Conservation (phyloP, 1,140 invertebrate species). For the Pteromalus puparum region DNA sequence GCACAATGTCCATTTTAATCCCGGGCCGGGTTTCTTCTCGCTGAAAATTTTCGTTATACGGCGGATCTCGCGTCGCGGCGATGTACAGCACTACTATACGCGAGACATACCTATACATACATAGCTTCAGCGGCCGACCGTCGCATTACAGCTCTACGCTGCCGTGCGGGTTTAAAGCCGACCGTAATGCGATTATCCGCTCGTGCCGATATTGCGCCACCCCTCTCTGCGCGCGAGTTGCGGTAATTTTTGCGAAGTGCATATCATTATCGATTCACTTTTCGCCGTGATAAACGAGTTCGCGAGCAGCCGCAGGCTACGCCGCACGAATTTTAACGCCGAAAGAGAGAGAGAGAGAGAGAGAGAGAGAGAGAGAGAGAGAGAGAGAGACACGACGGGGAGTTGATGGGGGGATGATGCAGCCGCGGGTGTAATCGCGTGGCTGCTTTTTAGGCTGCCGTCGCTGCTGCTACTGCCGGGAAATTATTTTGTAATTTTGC, state of each 20-base stretch:
- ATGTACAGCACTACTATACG: no score
- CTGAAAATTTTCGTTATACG: background rate
- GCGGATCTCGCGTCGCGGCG: background rate
- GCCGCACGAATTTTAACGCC: conserved; percentile 21
- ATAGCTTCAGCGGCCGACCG: no score
- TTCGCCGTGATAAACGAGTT: conserved; percentile 37
- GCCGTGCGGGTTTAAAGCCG: conserved; percentile 38
- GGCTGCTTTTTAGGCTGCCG: conserved; percentile 2
- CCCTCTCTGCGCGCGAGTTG: background rate
- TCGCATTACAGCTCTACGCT: no score
- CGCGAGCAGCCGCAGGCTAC: background rate
- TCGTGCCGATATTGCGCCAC: conserved; percentile 12
- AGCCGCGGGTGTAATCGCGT: background rate
- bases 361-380: no score
- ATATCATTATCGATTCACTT: conserved; percentile 52
- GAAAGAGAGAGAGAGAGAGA: background rate
- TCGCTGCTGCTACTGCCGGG: background rate
- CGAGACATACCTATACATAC: no score
- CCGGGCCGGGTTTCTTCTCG: no score
- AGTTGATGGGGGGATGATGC: background rate
- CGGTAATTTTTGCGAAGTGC: conserved; percentile 45
- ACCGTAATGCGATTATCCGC: conserved; percentile 48
- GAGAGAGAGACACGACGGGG: background rate
- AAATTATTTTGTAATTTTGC: conserved; percentile 29
- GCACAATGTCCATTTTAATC: no score